phyloP scores from a whole-genome alignment of 2,888 invertebrate genomes.

The Amphipoea oculea region DNA sequence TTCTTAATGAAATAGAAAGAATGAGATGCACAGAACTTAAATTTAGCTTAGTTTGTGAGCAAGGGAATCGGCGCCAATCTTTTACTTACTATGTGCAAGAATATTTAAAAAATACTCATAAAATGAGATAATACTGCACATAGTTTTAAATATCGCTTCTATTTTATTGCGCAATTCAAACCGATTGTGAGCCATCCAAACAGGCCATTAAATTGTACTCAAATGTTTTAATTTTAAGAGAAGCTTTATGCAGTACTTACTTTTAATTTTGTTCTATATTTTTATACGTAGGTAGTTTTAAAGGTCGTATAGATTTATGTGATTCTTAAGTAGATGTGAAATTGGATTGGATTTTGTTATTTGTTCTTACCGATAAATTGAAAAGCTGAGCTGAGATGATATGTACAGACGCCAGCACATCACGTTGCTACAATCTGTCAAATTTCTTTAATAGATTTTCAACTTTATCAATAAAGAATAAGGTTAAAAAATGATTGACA shows the following conservation, averaged over 20 bases:
- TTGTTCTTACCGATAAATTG: not conserved
- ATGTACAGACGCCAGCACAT: not conserved
- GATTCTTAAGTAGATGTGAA: not conserved
- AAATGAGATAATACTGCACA: not conserved
- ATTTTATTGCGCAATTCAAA: slow-evolving; percentile 33
- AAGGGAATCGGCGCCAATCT: too few species aligned
- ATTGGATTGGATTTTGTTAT: not conserved
- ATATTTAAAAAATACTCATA: not conserved
- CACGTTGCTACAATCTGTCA: too few species aligned
- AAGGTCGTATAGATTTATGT: slow-evolving; percentile 24
- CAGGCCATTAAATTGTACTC: slow-evolving; percentile 4
- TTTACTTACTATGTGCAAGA: not conserved
- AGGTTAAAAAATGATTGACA: too few species aligned
- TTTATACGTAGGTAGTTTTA: slow-evolving; percentile 9
- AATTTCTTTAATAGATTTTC: too few species aligned
- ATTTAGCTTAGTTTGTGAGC: too few species aligned
- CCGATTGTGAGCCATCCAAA: slow-evolving; percentile 14
- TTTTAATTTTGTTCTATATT: slow-evolving; percentile 29
- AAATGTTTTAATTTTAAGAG: slow-evolving; percentile 24
- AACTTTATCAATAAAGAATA: too few species aligned
- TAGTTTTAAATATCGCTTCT: not conserved
- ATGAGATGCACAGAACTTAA: too few species aligned
- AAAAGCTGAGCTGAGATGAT: not conserved
- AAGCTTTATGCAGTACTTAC: slow-evolving; percentile 6
- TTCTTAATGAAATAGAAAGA: too few species aligned